Base-by-base conservation (phyloP, 2,797 vertebrate species). In the Coreius guichenoti region DNA sequence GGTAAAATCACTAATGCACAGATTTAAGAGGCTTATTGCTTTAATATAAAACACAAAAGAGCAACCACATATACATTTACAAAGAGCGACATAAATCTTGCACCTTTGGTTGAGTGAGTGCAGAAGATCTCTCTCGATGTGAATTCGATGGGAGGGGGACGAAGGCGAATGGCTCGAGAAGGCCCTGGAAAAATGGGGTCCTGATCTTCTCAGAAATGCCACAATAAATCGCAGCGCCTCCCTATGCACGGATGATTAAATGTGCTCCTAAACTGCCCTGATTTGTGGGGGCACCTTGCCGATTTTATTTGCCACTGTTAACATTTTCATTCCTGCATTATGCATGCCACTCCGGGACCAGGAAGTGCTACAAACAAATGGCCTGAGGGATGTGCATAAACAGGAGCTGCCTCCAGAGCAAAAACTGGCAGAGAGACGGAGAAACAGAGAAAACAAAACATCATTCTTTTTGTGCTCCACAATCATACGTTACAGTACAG, bases 251-350 rank as follows among this genome's bases (percentile, higher is more conserved):
- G 92, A 94, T 95, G 95, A 95, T 96, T 95, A 96, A 96, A 95
- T 92, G 91, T 95, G 94, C 94, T 95, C 94, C 94, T 96, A 95
- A 95, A 95, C 93, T 92, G 93, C 92, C 92, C 94, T 96, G 95
- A 96, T 96, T 96, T 96, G 94, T 95, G 95, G 94, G 95, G 95
- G 94, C 95, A 95, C 95, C 95, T 95, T 95, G 94, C 94, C 92
- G 92, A 95, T 96, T 96, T 96, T 96, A 95, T 96, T 95, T 95
- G 95, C 94, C 94, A 95, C 94, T 95, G 95, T 96, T 96, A 96
- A 96, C 95, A 96, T 96, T 96, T 96, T 95, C 94, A 94, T 95
- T 92, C 93, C 90, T 95, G 94, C 94, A 95, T 95, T 94, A 95
- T 95, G 94, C 94, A 95, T 95, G 94, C 92, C 91, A 93, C 94